Evolutionary conservation across 2,797 vertebrate species (phyloP), one percentile per base, ranked within the genome.

Genomic region (Melanogrammus aeglefinus): DNA sequence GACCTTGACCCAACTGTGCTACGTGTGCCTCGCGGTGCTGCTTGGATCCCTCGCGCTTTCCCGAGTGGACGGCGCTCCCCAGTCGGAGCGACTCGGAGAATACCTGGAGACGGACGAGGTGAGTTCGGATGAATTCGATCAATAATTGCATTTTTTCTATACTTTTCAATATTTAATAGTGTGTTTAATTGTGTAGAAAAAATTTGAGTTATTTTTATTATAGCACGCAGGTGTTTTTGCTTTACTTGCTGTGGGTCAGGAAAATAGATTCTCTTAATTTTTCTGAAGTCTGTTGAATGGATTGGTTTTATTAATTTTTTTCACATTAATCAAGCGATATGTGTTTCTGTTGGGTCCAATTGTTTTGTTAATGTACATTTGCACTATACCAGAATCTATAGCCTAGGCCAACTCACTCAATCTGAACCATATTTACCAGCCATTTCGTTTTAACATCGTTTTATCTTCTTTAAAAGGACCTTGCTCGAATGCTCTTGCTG

Each of bases 71-170:
- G 72, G 81, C 0, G 88, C 88, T 70, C 89, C 90, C 27, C 86
- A 18, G 86, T 81, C 80, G 9, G 85, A 89, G 77, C 38, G 86
- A 1, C 86, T 87, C 16, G 85, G 77, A 27, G 86, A 79, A 18
- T 87, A 93, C 21, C 76, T 85, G 2, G 4, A 79, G 21, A 78
- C 85, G 4, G 82, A 87, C 44, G 78, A 92, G 92, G 95, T 95
- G 86, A 88, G 87, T 47, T 44, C 31, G 47, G 47, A 78, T 33
- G n/a, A 8, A 16, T 21, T 51, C 16, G 4, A 21, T 63, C n/a
- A 7, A n/a, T 21, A 63, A 8, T n/a, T 7, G 1, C 8, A n/a
- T 24, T 24, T 9, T 39, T 76, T 35, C 2, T 16, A 9, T 29
- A 14, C 14, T 13, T 36, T 44, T 41, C 12, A 57, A 35, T 35